phyloP scores from a whole-genome alignment of 2,797 vertebrate species.

The Paramormyrops hopkinsi region DNA sequence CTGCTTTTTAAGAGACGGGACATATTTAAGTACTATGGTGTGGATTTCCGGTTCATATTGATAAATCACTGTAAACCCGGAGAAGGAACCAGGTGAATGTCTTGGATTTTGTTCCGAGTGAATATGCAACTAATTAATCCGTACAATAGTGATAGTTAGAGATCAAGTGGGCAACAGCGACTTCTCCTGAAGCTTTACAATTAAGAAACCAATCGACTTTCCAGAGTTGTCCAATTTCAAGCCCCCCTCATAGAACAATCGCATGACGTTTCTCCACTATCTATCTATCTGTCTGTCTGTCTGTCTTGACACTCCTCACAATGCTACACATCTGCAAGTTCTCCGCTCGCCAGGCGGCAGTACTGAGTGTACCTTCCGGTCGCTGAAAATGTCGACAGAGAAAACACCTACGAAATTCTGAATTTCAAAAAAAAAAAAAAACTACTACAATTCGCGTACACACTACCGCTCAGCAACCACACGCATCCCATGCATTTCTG shows the following conservation, averaged over 20 bases:
- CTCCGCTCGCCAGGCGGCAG: conserved; percentile 15
- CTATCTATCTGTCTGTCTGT: not conserved
- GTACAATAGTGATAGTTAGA: not conserved
- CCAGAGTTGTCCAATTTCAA: not conserved
- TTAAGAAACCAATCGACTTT: not conserved
- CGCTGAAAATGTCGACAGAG: conserved; percentile 30
- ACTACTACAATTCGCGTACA: not conserved
- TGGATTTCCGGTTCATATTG: not conserved
- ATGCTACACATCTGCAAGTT: not conserved
- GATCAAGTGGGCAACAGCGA: not conserved
- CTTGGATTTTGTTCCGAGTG: not conserved
- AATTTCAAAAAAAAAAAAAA: not conserved
- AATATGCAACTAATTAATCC: not conserved
- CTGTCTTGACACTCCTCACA: not conserved
- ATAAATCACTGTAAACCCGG: not conserved
- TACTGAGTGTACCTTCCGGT: conserved; percentile 13
- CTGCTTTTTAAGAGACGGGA: not conserved
- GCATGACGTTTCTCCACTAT: not conserved
- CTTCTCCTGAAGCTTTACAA: not conserved
- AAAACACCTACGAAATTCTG: not conserved
- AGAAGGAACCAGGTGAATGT: not conserved
- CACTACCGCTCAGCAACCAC: not conserved
- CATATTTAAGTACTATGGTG: not conserved
- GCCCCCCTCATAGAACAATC: not conserved
- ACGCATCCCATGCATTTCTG: not conserved